A percentile compares a stretch with the other conserved stretches of the same genome.
Evolutionary conservation across 2,888 invertebrate genomes (phyloP).

Genomic region (Ennomos fuscantarius): DNA sequence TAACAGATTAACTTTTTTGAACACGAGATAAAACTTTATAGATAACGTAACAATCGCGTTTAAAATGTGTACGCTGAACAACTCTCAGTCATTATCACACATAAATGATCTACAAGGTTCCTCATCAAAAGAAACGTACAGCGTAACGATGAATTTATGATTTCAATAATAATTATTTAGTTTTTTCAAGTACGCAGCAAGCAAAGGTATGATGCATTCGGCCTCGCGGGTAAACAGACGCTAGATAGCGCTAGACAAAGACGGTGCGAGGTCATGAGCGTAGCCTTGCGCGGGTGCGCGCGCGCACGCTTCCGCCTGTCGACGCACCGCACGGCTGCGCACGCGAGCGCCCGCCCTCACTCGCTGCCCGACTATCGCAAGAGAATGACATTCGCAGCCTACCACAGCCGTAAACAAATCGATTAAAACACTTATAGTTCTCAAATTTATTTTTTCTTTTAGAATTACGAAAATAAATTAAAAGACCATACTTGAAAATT

Average conservation of each 20-base stretch:
- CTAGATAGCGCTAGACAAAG: slow-evolving; percentile 84
- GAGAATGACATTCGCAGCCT: slow-evolving; percentile 46
- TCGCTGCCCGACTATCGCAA: slow-evolving; percentile 55
- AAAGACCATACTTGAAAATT: too few relatives aligned
- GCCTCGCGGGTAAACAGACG: slow-evolving; percentile 82
- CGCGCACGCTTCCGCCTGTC: slow-evolving; percentile 79
- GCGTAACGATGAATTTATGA: slow-evolving; percentile 61
- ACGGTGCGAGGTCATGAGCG: slow-evolving; percentile 84
- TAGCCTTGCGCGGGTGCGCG: slow-evolving; percentile 83
- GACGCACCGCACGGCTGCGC: slow-evolving; percentile 52
- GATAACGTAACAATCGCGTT: slow-evolving; percentile 31
- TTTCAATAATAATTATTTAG: slow-evolving; percentile 70
- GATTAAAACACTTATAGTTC: slow-evolving; percentile 17
- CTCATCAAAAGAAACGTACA: slow-evolving; percentile 55
- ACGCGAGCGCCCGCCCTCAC: slow-evolving; percentile 56
- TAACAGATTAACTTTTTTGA: slow-evolving; percentile 18
- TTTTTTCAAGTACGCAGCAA: slow-evolving; percentile 66
- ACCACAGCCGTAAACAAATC: slow-evolving; percentile 12
- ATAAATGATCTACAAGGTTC: slow-evolving; percentile 67
- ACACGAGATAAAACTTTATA: slow-evolving; percentile 19
- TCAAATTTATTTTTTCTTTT: not conserved
- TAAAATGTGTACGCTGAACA: slow-evolving; percentile 40
- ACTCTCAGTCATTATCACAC: slow-evolving; percentile 52
- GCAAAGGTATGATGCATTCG: slow-evolving; percentile 82
- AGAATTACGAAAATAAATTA: too few relatives aligned